A percentile compares a stretch with the other conserved stretches of the same genome.
These are phyloP conservation scores for Alauda arvensis DNA, from an alignment of 2,797 vertebrate species.

Conservation along the genomic window DNA sequence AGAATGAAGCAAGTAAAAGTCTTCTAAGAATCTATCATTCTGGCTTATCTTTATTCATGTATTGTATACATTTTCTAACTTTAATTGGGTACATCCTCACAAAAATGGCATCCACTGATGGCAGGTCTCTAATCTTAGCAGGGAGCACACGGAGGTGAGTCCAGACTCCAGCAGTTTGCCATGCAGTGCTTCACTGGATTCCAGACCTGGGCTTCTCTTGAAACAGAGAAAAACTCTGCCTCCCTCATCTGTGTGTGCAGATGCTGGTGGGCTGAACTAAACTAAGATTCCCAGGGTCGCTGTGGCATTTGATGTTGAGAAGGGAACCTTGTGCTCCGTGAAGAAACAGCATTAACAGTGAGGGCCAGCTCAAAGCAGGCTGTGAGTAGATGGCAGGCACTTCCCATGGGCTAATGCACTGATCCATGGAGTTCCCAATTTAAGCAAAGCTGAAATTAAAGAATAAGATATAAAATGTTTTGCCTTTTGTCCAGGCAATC, in stretches of 20 bases:
- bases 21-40: background rate
- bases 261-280: background rate
- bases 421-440: background rate
- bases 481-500: background rate
- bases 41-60: background rate
- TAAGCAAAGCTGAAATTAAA: background rate
- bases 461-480: background rate
- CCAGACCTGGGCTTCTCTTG: background rate
- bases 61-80: background rate
- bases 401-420: background rate
- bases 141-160: accelerated
- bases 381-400: background rate
- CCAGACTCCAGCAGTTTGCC: background rate
- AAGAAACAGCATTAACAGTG: background rate
- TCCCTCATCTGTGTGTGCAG: background rate
- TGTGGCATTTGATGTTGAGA: background rate
- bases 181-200: accelerated
- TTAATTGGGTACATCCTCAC: background rate
- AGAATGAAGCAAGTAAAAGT: background rate
- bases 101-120: background rate
- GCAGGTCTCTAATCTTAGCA: background rate
- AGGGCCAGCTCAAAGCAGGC: background rate
- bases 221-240: background rate
- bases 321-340: background rate
- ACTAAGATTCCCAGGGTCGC: background rate